phyloP scores from a whole-genome alignment of 2,888 invertebrate genomes.

The Carcina quercana region DNA sequence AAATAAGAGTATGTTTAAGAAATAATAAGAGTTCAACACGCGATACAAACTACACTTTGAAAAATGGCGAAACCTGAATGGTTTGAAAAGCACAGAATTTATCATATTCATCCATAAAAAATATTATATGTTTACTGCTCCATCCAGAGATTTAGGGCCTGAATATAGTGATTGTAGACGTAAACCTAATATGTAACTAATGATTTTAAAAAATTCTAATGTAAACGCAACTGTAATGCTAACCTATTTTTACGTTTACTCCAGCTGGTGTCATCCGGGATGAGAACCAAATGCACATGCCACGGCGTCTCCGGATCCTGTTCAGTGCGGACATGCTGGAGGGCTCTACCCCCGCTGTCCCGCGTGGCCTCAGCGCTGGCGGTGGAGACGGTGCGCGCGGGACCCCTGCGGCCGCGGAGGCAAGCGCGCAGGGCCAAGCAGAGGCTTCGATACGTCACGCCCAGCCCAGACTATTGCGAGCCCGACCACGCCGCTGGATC shows the following conservation, averaged over 20 bases:
- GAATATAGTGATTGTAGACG: no score
- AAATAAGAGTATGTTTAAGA: no score
- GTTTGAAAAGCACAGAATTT: no score
- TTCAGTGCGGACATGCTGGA: slow-evolving; percentile 88
- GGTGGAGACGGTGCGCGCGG: slow-evolving; percentile 53
- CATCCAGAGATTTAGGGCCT: no score
- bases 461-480: slow-evolving; percentile 89
- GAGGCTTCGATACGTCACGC: slow-evolving; percentile 82
- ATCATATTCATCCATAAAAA: no score
- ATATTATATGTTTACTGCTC: no score
- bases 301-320: slow-evolving; percentile 91
- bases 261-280: slow-evolving; percentile 75
- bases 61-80: no score
- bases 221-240: no score
- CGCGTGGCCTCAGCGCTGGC: slow-evolving; percentile 74
- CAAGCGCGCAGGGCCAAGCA: slow-evolving; percentile 59
- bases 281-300: slow-evolving; percentile 83
- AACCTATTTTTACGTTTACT: no score
- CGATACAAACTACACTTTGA: no score
- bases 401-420: slow-evolving; percentile 43
- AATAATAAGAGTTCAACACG: no score
- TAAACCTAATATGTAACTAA: no score
- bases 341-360: slow-evolving; percentile 78
- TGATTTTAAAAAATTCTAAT: slow-evolving; percentile 1
- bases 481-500: slow-evolving; percentile 83